Percentiles rank a stretch among this genome's conserved stretches.
Evolutionary conservation across 2,888 invertebrate genomes (phyloP).

Genomic region (Cheilosia variabilis): DNA sequence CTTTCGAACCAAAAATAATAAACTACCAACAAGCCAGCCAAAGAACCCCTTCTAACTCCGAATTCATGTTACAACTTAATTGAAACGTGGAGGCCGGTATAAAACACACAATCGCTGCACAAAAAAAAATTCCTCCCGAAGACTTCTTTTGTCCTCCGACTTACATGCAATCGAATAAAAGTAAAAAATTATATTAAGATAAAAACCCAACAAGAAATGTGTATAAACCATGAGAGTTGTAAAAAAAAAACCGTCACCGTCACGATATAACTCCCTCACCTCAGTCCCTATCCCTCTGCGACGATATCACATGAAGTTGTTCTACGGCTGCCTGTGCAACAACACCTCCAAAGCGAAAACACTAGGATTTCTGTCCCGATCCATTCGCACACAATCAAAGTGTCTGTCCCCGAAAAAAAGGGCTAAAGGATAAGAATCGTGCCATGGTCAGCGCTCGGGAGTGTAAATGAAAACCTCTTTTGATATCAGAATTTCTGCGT

Average conservation of each 20-base stretch:
- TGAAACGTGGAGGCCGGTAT: conserved; percentile 77
- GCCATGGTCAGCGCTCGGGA: conserved; percentile 46
- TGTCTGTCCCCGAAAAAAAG: conserved; percentile 48
- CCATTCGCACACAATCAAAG: conserved; percentile 70
- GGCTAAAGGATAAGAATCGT: conserved; percentile 57
- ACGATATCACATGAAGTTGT: conserved; percentile 62
- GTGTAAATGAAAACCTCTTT: conserved; percentile 75
- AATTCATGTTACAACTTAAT: conserved; percentile 81
- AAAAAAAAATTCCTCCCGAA: conserved; percentile 17
- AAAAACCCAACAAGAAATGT: conserved; percentile 56
- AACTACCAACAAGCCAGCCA: conserved; percentile 33
- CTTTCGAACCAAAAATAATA: conserved; percentile 33
- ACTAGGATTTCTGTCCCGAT: conserved; percentile 65
- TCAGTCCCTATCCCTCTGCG: conserved; percentile 29
- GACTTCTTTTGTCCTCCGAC: conserved; percentile 40
- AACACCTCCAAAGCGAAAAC: conserved; percentile 60
- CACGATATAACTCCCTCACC: conserved; percentile 61
- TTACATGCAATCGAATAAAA: conserved; percentile 60
- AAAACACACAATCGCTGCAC: conserved; percentile 51
- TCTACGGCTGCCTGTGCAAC: conserved; percentile 29
- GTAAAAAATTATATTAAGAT: conserved; percentile 72
- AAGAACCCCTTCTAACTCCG: conserved; percentile 62
- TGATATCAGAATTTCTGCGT: conserved; percentile 74
- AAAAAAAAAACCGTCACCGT: conserved; percentile 55
- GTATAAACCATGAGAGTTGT: conserved; percentile 41